These are phyloP conservation scores for Otocyon megalotis DNA, from an alignment of 2,113 vertebrate genomes.

Conservation along the genomic window DNA sequence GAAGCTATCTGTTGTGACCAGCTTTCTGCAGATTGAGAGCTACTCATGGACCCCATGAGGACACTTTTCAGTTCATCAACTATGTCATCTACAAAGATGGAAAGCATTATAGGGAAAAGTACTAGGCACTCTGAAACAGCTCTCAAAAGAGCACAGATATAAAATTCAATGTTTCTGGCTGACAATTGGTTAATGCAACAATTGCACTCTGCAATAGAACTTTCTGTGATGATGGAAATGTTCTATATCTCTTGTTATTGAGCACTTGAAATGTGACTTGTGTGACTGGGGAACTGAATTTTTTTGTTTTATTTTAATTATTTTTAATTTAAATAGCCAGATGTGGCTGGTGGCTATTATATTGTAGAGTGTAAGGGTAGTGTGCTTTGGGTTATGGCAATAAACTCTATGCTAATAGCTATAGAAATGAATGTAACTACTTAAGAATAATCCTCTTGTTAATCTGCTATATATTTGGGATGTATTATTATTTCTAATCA, in stretches of 20 bases:
- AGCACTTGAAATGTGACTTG: neutral
- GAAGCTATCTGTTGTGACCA: neutral
- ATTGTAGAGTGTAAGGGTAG: neutral
- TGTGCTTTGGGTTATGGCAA: neutral
- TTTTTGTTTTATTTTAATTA: neutral
- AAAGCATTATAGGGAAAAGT: neutral
- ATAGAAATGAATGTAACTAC: neutral
- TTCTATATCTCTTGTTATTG: neutral
- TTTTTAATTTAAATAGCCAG: neutral
- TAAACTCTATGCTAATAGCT: neutral
- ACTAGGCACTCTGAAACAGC: neutral
- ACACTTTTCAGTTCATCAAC: neutral
- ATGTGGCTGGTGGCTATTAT: neutral
- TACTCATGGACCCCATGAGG: neutral
- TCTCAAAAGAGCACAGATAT: neutral
- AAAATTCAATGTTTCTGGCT: neutral
- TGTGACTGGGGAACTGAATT: neutral
- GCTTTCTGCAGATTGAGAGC: neutral
- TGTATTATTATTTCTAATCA: neutral
- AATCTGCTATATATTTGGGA: neutral
- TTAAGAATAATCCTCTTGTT: neutral
- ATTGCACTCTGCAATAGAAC: neutral
- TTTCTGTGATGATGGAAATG: neutral
- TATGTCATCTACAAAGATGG: neutral
- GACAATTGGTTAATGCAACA: neutral